Base-by-base conservation (phyloP, 2,888 invertebrate genomes). In the Yponomeuta evonymella region DNA sequence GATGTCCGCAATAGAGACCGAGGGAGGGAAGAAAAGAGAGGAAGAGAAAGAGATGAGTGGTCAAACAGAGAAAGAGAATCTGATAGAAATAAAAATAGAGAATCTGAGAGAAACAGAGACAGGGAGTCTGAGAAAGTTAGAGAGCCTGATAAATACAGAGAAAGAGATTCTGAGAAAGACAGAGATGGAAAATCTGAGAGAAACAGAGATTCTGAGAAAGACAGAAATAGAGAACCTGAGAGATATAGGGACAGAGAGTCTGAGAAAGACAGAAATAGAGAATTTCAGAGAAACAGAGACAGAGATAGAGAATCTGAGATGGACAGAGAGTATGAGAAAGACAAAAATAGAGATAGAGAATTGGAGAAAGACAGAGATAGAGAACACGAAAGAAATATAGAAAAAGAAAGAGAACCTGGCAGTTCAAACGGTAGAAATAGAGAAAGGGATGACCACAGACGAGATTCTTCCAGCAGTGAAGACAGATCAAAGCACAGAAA, bases 401-500 rank as follows among this genome's bases (percentile, higher is more conserved):
- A 73, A 72, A 78, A 74, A 65, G 71, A 75, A n/a, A 78, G 71
- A 70, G 78, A 80, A 71, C 79, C 81, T 64, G 77, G 78, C 69
- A 76, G 79, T 70, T 77, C 83, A 5, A 84, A 86, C 71, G 82
- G 81, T 15, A 80, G 74, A 74, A 80, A 75, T 72, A 81, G 76
- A 69, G 70, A 71, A 66, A 77, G 58, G 71, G 74, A 73, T 70
- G 77, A 71, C 36, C 77, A 74, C 71, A 78, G 76, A 70, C 70
- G 75, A 63, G 79, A 77, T 71, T 78, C 78, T 48, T 72, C 70
- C 33, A 75, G 72, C 33, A 76, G 75, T 64, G 71, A 73, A 6
- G 77, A 79, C 67, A 70, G 73, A 30, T 79, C 75, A 65, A 77
- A 75, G 12, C 74, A 74, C 71, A 80, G 33, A 62, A 29, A 58